Conservation (phyloP, 2,888 invertebrate genomes). For the Bembecia ichneumoniformis region DNA sequence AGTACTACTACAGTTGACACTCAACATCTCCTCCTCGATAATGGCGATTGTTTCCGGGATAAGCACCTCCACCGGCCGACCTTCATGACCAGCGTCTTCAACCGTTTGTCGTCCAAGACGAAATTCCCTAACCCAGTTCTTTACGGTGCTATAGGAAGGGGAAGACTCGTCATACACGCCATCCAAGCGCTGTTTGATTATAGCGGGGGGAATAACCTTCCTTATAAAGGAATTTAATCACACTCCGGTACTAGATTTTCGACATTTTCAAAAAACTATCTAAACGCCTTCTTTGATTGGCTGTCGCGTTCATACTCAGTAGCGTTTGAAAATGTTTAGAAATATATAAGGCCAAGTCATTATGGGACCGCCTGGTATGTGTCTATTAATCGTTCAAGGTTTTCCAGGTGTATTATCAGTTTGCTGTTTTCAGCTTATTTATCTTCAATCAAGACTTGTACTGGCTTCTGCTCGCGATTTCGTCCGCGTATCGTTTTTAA, state of each 20-base stretch:
- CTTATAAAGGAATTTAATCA: not conserved
- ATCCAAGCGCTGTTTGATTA: not conserved
- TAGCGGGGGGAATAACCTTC: not conserved
- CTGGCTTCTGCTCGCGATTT: too few species aligned
- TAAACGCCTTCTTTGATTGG: not conserved
- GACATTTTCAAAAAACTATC: not conserved
- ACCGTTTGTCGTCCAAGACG: conserved; percentile 1
- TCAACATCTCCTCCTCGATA: not conserved
- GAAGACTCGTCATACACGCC: not conserved
- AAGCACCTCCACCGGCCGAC: conserved; percentile 1
- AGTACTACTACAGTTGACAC: too few species aligned
- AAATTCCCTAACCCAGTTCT: conserved; percentile 1
- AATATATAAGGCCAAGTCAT: not conserved
- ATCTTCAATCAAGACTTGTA: not conserved
- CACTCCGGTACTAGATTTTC: not conserved
- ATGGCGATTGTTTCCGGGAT: not conserved
- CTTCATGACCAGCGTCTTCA: conserved; percentile 1
- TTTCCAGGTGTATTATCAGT: not conserved
- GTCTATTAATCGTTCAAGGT: not conserved
- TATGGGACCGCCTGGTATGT: not conserved
- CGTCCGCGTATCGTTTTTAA: too few species aligned
- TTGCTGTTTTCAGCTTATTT: not conserved
- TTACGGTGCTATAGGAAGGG: not conserved
- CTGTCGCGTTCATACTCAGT: not conserved
- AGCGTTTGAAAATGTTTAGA: not conserved